Percentiles rank a stretch among this genome's conserved stretches.
Evolutionary conservation across 2,113 vertebrate species (phyloP).

Genomic region (Emydura subglobosa): DNA sequence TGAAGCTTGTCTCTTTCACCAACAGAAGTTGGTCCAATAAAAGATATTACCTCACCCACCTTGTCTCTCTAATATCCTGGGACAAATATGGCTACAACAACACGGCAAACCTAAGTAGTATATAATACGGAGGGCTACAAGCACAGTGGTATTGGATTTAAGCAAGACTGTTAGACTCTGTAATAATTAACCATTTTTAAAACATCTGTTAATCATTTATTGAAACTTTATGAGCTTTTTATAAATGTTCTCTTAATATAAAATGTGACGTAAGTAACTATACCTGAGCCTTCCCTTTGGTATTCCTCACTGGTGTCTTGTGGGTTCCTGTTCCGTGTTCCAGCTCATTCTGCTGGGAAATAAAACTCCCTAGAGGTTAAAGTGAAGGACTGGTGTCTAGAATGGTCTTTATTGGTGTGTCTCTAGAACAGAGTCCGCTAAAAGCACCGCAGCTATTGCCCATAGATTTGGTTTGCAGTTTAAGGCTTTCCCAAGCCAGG

Average conservation of each 20-base stretch:
- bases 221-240: conserved; percentile 51
- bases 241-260: not conserved
- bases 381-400: not conserved
- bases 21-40: not conserved
- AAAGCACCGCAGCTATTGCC: not conserved
- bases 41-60: not conserved
- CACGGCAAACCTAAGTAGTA: not conserved
- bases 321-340: not conserved
- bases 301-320: not conserved
- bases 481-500: not conserved
- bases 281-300: not conserved
- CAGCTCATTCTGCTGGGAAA: not conserved
- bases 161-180: not conserved
- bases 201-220: conserved; percentile 53
- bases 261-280: not conserved
- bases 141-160: not conserved
- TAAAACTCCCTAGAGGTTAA: not conserved
- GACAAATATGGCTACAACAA: not conserved
- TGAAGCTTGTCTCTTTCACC: not conserved
- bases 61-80: not conserved
- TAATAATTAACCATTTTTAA: conserved; percentile 8
- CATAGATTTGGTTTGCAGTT: not conserved
- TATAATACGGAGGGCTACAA: not conserved
- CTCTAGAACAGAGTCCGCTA: not conserved
- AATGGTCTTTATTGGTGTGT: not conserved